Conservation (phyloP, 2,797 vertebrate species). For the Sebastes steindachneri region DNA sequence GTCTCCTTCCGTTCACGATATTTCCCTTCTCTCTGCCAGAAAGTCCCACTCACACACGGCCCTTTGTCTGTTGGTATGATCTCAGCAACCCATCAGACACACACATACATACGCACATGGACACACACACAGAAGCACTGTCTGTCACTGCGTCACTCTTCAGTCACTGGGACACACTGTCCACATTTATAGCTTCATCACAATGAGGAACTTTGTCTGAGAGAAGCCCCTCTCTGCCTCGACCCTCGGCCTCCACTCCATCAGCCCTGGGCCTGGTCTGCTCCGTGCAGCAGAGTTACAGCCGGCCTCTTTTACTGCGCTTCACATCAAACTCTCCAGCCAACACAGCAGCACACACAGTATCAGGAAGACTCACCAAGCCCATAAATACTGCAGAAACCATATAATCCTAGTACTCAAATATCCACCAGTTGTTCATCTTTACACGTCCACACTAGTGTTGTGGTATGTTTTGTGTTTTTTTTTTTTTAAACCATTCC, state of each 20-base stretch:
- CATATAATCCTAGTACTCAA: slow-evolving; percentile 15
- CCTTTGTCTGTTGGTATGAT: slow-evolving; percentile 84
- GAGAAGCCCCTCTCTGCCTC: slow-evolving; percentile 55
- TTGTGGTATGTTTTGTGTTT: not conserved
- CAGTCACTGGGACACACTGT: slow-evolving; percentile 78
- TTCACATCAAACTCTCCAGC: slow-evolving; percentile 43
- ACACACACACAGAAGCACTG: slow-evolving; percentile 72
- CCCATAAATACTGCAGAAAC: slow-evolving; percentile 29
- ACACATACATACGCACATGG: slow-evolving; percentile 14
- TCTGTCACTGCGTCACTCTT: slow-evolving; percentile 78
- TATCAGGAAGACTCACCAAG: slow-evolving; percentile 5
- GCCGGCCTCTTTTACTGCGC: slow-evolving; percentile 45
- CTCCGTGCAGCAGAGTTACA: slow-evolving; percentile 42
- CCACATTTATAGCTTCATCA: slow-evolving; percentile 83
- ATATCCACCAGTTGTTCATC: not conserved
- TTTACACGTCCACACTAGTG: not conserved
- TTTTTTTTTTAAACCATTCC: not conserved
- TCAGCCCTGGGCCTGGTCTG: slow-evolving; percentile 65
- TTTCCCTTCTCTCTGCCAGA: slow-evolving; percentile 75
- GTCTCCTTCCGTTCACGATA: slow-evolving; percentile 71
- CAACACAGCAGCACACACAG: slow-evolving; percentile 11
- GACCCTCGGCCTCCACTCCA: slow-evolving; percentile 50
- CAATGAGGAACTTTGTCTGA: slow-evolving; percentile 82
- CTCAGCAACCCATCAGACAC: slow-evolving; percentile 74
- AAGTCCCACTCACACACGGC: slow-evolving; percentile 76